These are phyloP conservation scores for Synanthedon vespiformis DNA, from an alignment of 2,888 invertebrate species.

Conservation along the genomic window DNA sequence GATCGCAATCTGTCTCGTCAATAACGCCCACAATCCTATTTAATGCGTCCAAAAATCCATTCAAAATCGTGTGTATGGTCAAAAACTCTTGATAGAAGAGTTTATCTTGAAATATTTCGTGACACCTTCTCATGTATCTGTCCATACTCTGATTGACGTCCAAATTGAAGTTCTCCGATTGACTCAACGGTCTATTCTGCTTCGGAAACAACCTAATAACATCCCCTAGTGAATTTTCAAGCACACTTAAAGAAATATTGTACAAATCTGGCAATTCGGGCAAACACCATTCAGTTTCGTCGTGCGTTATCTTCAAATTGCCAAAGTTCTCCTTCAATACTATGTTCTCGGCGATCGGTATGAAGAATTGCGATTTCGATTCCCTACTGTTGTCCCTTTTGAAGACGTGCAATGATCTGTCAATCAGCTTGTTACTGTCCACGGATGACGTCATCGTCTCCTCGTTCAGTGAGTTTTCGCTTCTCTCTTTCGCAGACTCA, in stretches of 20 bases:
- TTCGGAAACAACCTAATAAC: constrained; percentile 56
- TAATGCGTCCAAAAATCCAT: constrained; percentile 38
- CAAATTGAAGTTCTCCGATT: constrained; percentile 56
- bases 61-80: constrained; percentile 43
- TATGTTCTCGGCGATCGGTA: constrained; percentile 47
- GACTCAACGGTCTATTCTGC: constrained; percentile 57
- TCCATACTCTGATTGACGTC: constrained; percentile 57
- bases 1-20: constrained; percentile 52
- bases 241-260: constrained; percentile 25
- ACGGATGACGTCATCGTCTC: constrained; percentile 43
- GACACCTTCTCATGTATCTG: constrained; percentile 56
- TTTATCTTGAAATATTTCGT: constrained; percentile 64
- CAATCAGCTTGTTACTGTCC: constrained; percentile 55
- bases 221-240: constrained; percentile 51
- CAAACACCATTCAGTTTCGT: constrained; percentile 38
- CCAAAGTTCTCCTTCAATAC: constrained; percentile 45
- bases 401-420: constrained; percentile 51
- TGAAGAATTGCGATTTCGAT: constrained; percentile 62
- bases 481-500: constrained; percentile 35
- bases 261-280: constrained; percentile 53
- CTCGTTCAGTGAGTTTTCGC: constrained; percentile 26
- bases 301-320: constrained; percentile 46
- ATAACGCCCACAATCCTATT: constrained; percentile 34
- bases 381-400: constrained; percentile 56
- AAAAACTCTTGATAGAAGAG: constrained; percentile 58